phyloP scores from a whole-genome alignment of 23 tunicate species.

The Halocynthia roretzi region DNA sequence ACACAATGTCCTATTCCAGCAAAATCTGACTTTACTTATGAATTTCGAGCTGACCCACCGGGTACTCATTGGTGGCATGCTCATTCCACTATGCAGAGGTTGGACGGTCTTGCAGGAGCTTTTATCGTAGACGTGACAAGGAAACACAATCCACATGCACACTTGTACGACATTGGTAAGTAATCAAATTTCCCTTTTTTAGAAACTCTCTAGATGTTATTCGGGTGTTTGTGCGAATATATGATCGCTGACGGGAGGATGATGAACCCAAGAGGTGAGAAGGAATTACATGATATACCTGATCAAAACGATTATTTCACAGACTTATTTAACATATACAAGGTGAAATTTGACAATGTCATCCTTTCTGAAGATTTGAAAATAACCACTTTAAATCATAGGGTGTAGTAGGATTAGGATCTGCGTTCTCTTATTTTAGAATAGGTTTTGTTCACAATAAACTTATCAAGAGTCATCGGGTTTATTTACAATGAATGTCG shows the following conservation, averaged over 20 bases:
- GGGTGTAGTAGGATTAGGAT: too few relatives aligned
- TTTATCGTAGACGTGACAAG: neutral
- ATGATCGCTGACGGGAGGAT: neutral
- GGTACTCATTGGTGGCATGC: conserved; percentile 8
- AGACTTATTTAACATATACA: too few relatives aligned
- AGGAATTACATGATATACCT: too few relatives aligned
- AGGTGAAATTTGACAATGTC: too few relatives aligned
- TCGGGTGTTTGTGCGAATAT: neutral
- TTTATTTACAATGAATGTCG: neutral
- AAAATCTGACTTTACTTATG: neutral
- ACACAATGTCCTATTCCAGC: neutral
- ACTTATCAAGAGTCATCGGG: neutral
- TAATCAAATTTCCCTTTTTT: neutral
- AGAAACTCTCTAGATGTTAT: neutral
- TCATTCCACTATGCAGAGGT: neutral
- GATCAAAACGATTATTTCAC: too few relatives aligned
- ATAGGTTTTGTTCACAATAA: neutral
- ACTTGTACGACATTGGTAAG: neutral
- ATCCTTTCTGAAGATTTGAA: too few relatives aligned
- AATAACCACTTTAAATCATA: too few relatives aligned
- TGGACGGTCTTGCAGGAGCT: neutral
- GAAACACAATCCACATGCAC: neutral
- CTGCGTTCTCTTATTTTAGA: too few relatives aligned
- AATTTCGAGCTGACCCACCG: neutral
- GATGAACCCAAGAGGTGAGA: neutral